phyloP scores from a whole-genome alignment of 2,797 vertebrate species.

The Carcharodon carcharias region DNA sequence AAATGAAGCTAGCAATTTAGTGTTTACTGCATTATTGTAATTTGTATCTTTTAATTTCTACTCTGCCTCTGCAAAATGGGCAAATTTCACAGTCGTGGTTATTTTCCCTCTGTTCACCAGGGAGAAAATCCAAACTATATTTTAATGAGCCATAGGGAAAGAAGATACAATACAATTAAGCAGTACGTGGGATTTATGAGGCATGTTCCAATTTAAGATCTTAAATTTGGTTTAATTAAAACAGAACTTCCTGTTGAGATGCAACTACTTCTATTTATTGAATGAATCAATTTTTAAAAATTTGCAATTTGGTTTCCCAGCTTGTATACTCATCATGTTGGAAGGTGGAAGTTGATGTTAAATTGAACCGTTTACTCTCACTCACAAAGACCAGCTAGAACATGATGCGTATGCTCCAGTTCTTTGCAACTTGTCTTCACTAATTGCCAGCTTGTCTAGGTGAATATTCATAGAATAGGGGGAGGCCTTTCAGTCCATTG shows the following conservation, averaged over 20 bases:
- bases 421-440: background rate
- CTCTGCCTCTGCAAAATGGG: background rate
- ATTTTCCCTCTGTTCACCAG: background rate
- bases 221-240: constrained; percentile 24
- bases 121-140: constrained; percentile 9
- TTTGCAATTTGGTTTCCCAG: background rate
- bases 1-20: background rate
- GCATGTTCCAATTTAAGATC: background rate
- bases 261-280: background rate
- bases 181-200: background rate
- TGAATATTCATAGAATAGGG: background rate
- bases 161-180: background rate
- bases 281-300: background rate
- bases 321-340: background rate
- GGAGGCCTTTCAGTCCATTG: background rate
- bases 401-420: background rate
- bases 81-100: background rate
- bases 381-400: background rate
- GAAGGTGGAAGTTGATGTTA: background rate
- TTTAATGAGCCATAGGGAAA: background rate
- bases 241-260: background rate
- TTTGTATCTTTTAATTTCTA: background rate
- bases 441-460: too few species aligned
- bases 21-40: background rate
- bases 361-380: background rate